Percentiles rank a stretch among this genome's conserved stretches.
These are phyloP conservation scores for Neomonachus schauinslandi DNA, from an alignment of 2,113 vertebrate genomes.

Conservation along the genomic window DNA sequence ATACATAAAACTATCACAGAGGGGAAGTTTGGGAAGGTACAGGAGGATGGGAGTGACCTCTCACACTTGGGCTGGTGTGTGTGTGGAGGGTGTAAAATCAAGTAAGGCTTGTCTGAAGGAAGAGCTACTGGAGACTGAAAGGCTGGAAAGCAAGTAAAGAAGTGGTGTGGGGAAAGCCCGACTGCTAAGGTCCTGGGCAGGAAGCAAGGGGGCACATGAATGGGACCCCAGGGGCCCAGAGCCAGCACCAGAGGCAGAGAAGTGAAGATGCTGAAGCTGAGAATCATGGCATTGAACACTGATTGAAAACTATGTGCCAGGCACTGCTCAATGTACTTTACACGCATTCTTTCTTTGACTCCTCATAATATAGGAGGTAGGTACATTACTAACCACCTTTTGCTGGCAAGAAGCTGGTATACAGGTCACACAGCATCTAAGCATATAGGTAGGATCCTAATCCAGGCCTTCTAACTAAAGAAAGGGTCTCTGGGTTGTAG, in stretches of 20 bases:
- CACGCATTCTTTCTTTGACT: background rate
- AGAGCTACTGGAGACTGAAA: background rate
- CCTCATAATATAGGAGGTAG: background rate
- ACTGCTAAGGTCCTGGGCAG: accelerated
- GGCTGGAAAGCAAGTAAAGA: background rate
- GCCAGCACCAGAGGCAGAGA: background rate
- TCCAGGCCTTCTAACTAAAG: background rate
- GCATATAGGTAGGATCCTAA: background rate
- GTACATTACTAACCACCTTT: background rate
- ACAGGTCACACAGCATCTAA: background rate
- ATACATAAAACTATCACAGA: background rate
- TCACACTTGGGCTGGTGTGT: background rate
- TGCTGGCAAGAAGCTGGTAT: background rate
- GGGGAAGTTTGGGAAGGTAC: background rate
- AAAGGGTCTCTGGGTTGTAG: background rate
- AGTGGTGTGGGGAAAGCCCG: background rate
- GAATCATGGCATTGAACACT: accelerated
- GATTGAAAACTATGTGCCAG: background rate
- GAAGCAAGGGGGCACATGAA: background rate
- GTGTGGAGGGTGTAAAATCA: background rate
- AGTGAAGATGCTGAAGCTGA: background rate
- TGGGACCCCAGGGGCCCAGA: background rate
- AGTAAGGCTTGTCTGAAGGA: background rate
- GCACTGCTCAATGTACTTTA: background rate
- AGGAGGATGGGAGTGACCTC: background rate